Evolutionary conservation across 2,888 invertebrate species (phyloP).

Genomic region (Limnephilus marmoratus): DNA sequence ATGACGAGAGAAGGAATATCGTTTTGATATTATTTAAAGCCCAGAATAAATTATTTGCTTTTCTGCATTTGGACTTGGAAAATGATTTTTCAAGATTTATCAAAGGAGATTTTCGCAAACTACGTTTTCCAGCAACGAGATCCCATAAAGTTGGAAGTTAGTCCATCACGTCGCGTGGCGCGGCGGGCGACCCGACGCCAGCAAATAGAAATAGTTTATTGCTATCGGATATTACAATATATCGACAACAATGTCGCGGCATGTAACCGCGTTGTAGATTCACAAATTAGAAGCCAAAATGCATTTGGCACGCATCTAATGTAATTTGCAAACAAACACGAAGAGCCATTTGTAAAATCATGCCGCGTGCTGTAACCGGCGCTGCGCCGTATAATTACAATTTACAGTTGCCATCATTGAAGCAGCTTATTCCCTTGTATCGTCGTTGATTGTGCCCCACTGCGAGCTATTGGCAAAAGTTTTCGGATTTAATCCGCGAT

Average conservation of each 20-base stretch:
- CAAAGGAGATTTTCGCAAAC: too few species aligned
- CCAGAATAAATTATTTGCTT: too few species aligned
- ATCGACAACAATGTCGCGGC: conserved; percentile 20
- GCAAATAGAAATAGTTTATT: background rate
- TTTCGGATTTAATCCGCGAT: background rate
- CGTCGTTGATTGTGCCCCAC: conserved; percentile 33
- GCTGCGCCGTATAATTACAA: conserved; percentile 49
- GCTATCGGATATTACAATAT: background rate
- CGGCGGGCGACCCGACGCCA: too few species aligned
- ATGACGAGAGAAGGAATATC: too few species aligned
- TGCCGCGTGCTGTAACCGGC: conserved; percentile 28
- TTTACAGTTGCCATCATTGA: conserved; percentile 37
- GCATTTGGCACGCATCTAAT: conserved; percentile 56
- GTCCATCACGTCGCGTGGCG: too few species aligned
- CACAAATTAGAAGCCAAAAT: conserved; percentile 45
- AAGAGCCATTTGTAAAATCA: conserved; percentile 43
- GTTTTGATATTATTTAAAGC: too few species aligned
- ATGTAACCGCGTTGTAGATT: conserved; percentile 19
- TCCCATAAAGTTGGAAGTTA: too few species aligned
- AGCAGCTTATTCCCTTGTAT: conserved; percentile 44
- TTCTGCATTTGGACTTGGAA: too few species aligned
- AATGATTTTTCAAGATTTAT: too few species aligned
- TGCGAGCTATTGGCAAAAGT: conserved; percentile 28
- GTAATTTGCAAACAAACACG: conserved; percentile 53
- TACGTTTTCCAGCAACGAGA: too few species aligned